Base-by-base conservation (phyloP, 2,888 invertebrate species). In the Coenonympha arcania region DNA sequence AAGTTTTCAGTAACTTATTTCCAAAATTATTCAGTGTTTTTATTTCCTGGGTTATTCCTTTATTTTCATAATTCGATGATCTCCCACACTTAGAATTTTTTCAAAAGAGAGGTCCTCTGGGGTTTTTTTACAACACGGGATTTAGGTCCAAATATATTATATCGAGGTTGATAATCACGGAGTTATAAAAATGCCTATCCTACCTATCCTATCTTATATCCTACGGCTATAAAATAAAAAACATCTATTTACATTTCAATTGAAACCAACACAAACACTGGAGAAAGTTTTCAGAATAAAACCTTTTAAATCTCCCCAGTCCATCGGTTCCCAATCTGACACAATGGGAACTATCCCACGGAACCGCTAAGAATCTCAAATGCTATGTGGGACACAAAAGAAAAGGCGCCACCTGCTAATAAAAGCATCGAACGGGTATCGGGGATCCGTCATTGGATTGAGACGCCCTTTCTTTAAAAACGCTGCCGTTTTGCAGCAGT, bases 391-490 rank as follows among this genome's bases (percentile, higher is more conserved):
- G 45, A 53, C 62, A 76, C 74, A 76, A 77, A 73, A 66, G 70
- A 60, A 68, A 64, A 61, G 64, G 65, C 63, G 64, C 66, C 68
- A 68, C 67, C 68, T 68, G 59, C 71, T 71, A 74, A 79, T 79
- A 79, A 79, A 79, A 79, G 77, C 73, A 79, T 75, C 69, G 33
- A 34, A 34, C 44, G 16, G 30, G 24, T 24, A 44, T 73, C 24
- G 22, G 24, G 71, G 65, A 64, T 73, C 71, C 78, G 75, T 79
- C 76, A 73, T 69, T 74, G 73, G 66, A 15, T 0, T 4, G 33
- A 6, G 13, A 48, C 50, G 36, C 50, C 50, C 44, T 43, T 40
- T 34, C 26, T 18, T n/a, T 11, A 16, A 46, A 49, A 46, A 44
- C 34, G 48, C 34, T 6, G 42, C 43, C 40, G 8, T 47, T 50